phyloP scores from a whole-genome alignment of 2,797 vertebrate species.

The Odontamblyopus rebecca region DNA sequence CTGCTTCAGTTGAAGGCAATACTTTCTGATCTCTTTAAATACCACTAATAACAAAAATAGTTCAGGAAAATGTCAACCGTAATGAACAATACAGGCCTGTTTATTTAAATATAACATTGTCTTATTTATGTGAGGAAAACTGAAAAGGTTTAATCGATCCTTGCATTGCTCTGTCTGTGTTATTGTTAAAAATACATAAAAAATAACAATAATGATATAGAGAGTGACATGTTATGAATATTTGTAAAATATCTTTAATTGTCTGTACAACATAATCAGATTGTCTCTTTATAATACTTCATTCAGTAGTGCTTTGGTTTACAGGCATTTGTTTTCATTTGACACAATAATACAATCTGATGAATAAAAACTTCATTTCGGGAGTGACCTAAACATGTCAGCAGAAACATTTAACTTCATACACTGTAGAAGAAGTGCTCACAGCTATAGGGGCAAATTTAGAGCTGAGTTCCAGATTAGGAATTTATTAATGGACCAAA shows the following conservation, averaged over 20 bases:
- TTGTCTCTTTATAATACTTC: not conserved
- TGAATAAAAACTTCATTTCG: not conserved
- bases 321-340: not conserved
- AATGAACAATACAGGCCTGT: not conserved
- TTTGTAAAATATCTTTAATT: not conserved
- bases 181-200: not conserved
- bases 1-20: constrained; percentile 1
- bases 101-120: not conserved
- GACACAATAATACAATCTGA: constrained; percentile 4
- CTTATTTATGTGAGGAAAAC: not conserved
- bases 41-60: not conserved
- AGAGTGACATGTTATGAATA: no score
- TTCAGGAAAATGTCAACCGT: not conserved
- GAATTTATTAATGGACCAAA: no score
- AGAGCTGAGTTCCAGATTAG: no score
- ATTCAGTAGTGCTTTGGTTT: not conserved
- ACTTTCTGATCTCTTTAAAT: not conserved
- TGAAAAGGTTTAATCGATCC: not conserved
- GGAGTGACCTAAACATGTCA: not conserved
- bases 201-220: not conserved
- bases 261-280: constrained; percentile 7
- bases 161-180: not conserved
- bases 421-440: no score
- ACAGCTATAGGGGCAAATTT: no score
- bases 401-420: constrained; percentile 37